Conservation (phyloP, 2,797 vertebrate species). For the Benthosema pterotum region DNA sequence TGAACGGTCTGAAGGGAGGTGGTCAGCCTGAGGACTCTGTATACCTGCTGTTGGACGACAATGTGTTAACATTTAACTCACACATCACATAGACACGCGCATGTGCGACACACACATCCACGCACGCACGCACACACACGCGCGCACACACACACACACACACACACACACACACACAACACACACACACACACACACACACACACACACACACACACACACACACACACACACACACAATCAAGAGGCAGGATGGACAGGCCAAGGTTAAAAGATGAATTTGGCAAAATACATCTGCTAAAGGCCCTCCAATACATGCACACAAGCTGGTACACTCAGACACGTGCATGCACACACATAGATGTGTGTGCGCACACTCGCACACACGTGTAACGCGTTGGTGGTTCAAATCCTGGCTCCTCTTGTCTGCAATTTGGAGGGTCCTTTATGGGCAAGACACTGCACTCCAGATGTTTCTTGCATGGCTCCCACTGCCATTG, state of each 20-base stretch:
- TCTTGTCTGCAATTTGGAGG: too few species aligned
- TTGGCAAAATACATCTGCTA: conserved; percentile 23
- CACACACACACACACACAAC: not conserved
- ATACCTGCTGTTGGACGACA: conserved; percentile 73
- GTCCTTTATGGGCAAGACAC: too few species aligned
- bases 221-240: not conserved
- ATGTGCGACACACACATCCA: conserved; percentile 18
- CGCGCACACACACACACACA: too few species aligned
- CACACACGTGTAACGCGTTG: not conserved
- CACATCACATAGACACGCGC: conserved; percentile 73
- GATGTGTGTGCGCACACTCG: not conserved
- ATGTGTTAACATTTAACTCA: conserved; percentile 71
- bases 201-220: too few species aligned
- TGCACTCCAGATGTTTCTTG: too few species aligned
- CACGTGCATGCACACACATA: too few species aligned
- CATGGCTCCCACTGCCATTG: too few species aligned
- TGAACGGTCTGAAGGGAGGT: conserved; percentile 40
- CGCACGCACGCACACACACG: too few species aligned
- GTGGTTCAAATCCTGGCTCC: too few species aligned
- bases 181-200: too few species aligned
- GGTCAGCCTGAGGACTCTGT: conserved; percentile 59
- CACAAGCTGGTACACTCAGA: conserved; percentile 2
- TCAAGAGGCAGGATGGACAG: conserved; percentile 16
- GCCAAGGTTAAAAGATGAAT: conserved; percentile 62
- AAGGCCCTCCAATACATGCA: conserved; percentile 23